These are phyloP conservation scores for Mastomys coucha DNA, from an alignment of 2,113 vertebrate species.

Conservation along the genomic window DNA sequence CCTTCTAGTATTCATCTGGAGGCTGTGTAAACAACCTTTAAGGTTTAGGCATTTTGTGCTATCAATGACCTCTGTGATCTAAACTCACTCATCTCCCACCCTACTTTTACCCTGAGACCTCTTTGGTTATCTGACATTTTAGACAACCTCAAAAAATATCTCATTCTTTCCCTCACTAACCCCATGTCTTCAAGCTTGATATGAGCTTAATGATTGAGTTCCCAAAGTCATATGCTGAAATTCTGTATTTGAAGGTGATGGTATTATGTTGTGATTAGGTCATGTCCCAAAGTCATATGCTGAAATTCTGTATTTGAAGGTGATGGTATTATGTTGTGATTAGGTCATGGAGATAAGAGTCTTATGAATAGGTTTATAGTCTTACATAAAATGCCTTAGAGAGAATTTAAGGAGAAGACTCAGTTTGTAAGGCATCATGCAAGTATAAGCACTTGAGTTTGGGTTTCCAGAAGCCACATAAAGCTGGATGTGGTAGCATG, in stretches of 20 bases:
- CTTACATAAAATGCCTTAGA: not conserved
- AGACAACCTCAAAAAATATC: not conserved
- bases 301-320: not conserved
- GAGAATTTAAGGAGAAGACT: no score
- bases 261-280: not conserved
- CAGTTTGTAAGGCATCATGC: not conserved
- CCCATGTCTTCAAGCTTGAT: not conserved
- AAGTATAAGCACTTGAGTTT: not conserved
- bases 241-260: not conserved
- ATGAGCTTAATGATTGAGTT: not conserved
- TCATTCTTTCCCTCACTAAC: not conserved
- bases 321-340: not conserved
- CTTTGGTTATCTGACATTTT: not conserved
- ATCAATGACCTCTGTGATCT: not conserved
- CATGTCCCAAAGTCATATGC: fast-evolving
- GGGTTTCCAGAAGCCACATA: not conserved
- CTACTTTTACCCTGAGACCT: not conserved
- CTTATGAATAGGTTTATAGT: not conserved
- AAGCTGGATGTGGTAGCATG: not conserved
- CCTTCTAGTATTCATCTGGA: not conserved
- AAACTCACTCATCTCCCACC: not conserved
- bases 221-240: not conserved
- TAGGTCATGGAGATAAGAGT: not conserved
- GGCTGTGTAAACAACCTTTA: not conserved
- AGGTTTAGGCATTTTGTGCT: not conserved